Evolutionary conservation across 1,140 invertebrate genomes (phyloP), one percentile per base, ranked within the genome.

Genomic region (Drosophila bipectinata): DNA sequence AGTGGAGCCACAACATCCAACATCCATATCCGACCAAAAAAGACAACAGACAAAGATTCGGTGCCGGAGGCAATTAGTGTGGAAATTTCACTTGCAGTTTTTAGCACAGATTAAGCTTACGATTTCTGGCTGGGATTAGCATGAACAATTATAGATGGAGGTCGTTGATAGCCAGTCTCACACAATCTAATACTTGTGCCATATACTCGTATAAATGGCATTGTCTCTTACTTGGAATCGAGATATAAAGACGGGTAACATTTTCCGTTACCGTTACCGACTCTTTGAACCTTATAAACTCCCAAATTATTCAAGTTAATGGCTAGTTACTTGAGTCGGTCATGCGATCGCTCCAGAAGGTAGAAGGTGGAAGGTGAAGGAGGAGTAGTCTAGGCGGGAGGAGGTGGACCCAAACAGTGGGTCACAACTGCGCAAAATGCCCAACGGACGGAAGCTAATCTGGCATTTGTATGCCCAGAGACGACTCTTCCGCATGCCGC

Each of bases 11-110:
- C 26, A 37, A 32, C 34, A 37, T 37, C 34, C 34, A 37, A 37
- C 34, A 37, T 26, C 52, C 59, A 68, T 63, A 76, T 76, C 72
- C 73, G 63, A 76, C 15, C 44, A 37, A 51, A 57, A 57, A 63
- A 77, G 62, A 72, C 69, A 72, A 73, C 74, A 85, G 68, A 82
- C 41, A 49, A 79, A 66, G 84, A 72, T 87, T 77, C 56, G 69
- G 72, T 44, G 51, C 82, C 71, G 64, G 57, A 54, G 79, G 77
- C 83, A 87, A 87, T 87, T 87, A 87, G 79, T 63, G 63, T 83
- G 83, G 75, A 88, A 87, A 83, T 87, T 87, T 87, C 83, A 87
- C 83, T 87, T 87, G 83, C 83, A 87, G 79, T 87, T 87, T 87
- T 88, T 76, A 64, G 51, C 61, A 53, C 72, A 74, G 72, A 75